These are phyloP conservation scores for Melikaiella ostensackeni DNA, from an alignment of 2,888 invertebrate genomes.

Conservation along the genomic window DNA sequence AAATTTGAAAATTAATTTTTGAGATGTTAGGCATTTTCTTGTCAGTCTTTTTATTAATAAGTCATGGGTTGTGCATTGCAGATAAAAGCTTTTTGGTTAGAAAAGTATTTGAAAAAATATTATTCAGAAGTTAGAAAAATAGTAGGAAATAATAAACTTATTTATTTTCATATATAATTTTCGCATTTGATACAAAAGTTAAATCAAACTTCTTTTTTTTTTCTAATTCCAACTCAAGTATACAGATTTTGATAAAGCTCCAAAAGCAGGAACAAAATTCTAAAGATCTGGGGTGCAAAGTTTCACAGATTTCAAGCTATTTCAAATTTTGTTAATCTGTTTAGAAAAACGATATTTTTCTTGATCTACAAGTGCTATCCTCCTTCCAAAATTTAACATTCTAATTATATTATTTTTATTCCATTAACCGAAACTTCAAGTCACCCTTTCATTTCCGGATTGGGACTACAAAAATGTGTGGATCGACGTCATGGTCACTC, in stretches of 20 bases:
- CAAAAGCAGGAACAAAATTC: neutral
- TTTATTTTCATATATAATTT: neutral
- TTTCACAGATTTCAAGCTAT: neutral
- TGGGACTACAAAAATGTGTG: too few species aligned
- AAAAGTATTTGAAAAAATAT: neutral
- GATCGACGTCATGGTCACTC: too few species aligned
- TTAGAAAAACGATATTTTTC: neutral
- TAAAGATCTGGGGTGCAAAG: neutral
- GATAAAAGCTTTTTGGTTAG: neutral
- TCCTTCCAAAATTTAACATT: too few species aligned
- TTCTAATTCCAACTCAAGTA: neutral
- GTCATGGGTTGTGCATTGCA: neutral
- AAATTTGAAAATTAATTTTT: neutral
- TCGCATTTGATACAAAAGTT: neutral
- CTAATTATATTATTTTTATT: too few species aligned
- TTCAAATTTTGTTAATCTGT: neutral
- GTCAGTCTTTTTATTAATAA: constrained; percentile 8
- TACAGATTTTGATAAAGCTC: neutral
- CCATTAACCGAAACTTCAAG: too few species aligned
- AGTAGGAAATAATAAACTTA: neutral
- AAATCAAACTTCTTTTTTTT: neutral
- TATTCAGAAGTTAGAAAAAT: neutral
- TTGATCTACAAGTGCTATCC: neutral
- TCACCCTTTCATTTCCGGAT: too few species aligned
- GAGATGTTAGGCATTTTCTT: neutral